Conservation (phyloP, 2,113 vertebrate genomes). For the Melospiza georgiana region DNA sequence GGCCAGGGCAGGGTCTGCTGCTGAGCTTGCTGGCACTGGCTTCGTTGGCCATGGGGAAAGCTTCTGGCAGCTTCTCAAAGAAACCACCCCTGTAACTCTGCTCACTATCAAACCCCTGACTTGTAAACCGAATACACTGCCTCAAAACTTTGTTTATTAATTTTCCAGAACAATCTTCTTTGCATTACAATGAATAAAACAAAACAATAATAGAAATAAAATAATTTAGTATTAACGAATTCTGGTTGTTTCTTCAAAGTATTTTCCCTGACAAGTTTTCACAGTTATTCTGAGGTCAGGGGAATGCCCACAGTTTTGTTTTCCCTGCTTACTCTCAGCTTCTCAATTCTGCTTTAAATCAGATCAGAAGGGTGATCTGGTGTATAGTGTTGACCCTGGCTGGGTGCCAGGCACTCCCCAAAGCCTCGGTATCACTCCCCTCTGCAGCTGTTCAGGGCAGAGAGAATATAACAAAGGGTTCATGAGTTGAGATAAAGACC, state of each 20-base stretch:
- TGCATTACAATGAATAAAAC: background rate
- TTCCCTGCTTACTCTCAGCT: background rate
- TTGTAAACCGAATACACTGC: background rate
- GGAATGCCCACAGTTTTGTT: background rate
- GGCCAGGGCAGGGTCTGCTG: background rate
- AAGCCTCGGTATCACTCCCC: background rate
- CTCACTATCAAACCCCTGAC: background rate
- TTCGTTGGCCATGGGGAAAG: background rate
- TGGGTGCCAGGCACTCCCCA: background rate
- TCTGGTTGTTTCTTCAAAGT: background rate
- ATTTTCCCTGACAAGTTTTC: background rate
- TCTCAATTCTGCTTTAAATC: background rate
- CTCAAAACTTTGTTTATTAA: background rate
- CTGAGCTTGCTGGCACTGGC: background rate
- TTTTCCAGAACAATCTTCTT: background rate
- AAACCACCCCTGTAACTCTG: background rate
- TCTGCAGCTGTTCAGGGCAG: background rate
- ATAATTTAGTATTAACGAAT: background rate
- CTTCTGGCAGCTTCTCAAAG: background rate
- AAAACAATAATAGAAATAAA: background rate
- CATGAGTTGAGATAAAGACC: background rate
- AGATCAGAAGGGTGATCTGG: background rate
- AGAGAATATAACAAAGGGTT: background rate
- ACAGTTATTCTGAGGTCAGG: background rate
- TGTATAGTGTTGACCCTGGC: background rate